These are phyloP conservation scores for Seriola aureovittata DNA, from an alignment of 2,113 vertebrate species.

Conservation along the genomic window DNA sequence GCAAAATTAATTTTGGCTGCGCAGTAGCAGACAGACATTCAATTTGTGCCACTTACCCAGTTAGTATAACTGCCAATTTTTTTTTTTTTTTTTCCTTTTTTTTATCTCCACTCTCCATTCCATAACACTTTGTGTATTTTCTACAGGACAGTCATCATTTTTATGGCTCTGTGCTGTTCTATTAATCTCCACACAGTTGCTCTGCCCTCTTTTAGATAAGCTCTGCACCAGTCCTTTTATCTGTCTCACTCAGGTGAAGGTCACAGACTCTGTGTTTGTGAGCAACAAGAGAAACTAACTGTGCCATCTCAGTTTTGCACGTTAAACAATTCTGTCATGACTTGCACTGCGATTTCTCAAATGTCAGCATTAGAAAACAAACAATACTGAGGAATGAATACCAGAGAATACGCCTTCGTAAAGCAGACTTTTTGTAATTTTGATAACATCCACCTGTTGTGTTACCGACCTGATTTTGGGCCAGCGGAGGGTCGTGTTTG, in stretches of 20 bases:
- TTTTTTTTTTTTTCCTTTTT: neutral
- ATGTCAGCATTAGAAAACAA: conserved; percentile 35
- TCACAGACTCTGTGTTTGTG: conserved; percentile 38
- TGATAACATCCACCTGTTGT: neutral
- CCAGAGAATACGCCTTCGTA: neutral
- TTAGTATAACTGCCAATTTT: neutral
- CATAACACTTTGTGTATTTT: neutral
- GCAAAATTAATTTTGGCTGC: neutral
- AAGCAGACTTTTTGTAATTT: neutral
- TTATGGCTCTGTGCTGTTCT: neutral
- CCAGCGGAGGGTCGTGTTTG: conserved; percentile 93
- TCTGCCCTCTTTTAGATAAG: conserved; percentile 33
- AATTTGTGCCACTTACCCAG: neutral
- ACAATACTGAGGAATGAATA: neutral
- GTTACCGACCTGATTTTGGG: conserved; percentile 92
- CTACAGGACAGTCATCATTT: neutral
- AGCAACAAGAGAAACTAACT: conserved; percentile 43
- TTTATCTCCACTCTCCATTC: neutral
- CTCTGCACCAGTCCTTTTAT: conserved; percentile 34
- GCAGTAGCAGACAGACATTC: neutral
- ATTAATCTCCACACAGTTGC: conserved; percentile 9
- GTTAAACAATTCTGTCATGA: conserved; percentile 20
- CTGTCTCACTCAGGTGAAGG: conserved; percentile 47
- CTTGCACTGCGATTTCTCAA: conserved; percentile 25
- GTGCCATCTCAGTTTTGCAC: conserved; percentile 44